A percentile compares a stretch with the other conserved stretches of the same genome.
Evolutionary conservation across 2,797 vertebrate species (phyloP).

Genomic region (Phyllotis vaccarum): DNA sequence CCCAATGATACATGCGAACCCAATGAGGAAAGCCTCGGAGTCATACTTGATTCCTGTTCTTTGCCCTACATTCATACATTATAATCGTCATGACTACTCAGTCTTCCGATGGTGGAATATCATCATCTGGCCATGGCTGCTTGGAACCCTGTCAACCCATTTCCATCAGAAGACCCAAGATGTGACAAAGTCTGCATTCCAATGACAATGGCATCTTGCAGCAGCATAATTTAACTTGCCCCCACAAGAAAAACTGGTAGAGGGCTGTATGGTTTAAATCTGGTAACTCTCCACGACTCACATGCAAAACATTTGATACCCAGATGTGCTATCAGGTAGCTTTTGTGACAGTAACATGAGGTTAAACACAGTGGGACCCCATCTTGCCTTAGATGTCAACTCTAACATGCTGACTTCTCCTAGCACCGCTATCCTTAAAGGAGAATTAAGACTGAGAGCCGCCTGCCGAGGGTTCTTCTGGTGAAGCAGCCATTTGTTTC

Average conservation of each 20-base stretch:
- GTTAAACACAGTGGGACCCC: neutral
- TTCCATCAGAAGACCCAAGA: neutral
- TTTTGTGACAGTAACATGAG: neutral
- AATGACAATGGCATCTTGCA: neutral
- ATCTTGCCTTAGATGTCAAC: neutral
- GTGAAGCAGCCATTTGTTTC: neutral
- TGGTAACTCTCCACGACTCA: neutral
- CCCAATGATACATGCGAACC: neutral
- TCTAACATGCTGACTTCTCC: neutral
- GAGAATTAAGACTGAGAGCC: neutral
- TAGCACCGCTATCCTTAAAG: neutral
- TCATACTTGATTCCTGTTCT: neutral
- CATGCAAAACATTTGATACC: neutral
- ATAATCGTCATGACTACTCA: neutral
- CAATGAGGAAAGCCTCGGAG: neutral
- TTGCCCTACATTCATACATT: neutral
- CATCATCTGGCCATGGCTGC: neutral
- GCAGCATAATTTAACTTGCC: neutral
- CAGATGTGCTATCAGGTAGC: neutral
- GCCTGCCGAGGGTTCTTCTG: neutral
- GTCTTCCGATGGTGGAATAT: neutral
- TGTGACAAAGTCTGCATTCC: too few relatives aligned
- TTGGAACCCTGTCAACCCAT: neutral
- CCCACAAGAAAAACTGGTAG: neutral
- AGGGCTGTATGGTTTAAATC: neutral